These are phyloP conservation scores for Decapterus maruadsi DNA, from an alignment of 2,797 vertebrate genomes.

Conservation along the genomic window DNA sequence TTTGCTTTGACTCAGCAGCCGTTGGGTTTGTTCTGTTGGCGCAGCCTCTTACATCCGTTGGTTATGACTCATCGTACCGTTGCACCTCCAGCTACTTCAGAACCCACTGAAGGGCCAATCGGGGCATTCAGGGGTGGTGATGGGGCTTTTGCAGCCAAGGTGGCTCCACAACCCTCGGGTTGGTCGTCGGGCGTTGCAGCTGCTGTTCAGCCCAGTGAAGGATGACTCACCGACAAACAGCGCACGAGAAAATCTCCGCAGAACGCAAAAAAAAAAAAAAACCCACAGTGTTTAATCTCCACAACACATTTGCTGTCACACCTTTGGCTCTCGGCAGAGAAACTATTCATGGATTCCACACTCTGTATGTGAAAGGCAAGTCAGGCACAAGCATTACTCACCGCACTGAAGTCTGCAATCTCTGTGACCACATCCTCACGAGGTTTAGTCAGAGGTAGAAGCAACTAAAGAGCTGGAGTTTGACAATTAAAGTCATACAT, in stretches of 20 bases:
- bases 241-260: conserved; percentile 14
- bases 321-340: conserved; percentile 28
- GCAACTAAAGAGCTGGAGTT: neutral
- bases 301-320: conserved; percentile 38
- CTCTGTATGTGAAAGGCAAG: conserved; percentile 8
- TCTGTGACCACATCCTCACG: neutral
- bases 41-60: neutral
- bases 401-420: conserved; percentile 6
- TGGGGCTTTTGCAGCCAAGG: conserved; percentile 11
- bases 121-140: neutral
- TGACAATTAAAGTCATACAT: neutral
- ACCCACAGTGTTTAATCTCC: neutral
- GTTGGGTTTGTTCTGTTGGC: neutral
- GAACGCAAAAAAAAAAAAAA: conserved; percentile 11
- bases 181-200: conserved; percentile 27
- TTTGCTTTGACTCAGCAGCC: conserved; percentile 3
- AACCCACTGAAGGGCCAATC: neutral
- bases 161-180: conserved; percentile 26
- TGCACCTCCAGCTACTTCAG: conserved; percentile 18
- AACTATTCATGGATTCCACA: conserved; percentile 35
- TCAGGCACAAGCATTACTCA: conserved; percentile 24
- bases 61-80: conserved; percentile 38
- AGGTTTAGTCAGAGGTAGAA: neutral
- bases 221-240: conserved; percentile 44
- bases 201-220: conserved; percentile 22